Conservation (phyloP, 2,113 vertebrate species). For the Thalassoma bifasciatum region DNA sequence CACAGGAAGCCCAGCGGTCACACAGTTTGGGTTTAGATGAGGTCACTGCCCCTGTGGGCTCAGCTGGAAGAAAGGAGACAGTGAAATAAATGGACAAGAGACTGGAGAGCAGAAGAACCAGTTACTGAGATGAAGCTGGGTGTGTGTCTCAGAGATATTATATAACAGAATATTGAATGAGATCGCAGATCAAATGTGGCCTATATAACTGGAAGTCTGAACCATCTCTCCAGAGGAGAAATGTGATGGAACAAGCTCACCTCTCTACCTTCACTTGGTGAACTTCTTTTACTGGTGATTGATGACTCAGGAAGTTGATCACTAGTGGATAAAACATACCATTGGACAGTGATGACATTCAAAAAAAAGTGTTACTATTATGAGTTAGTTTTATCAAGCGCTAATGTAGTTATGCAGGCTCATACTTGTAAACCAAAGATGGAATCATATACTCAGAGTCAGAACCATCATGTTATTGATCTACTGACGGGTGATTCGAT, state of each 20-base stretch:
- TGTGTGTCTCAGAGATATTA: conserved; percentile 58
- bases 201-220: conserved; percentile 45
- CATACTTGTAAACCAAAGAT: neutral
- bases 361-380: conserved; percentile 3
- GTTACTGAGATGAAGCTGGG: conserved; percentile 56
- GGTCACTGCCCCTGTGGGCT: conserved; percentile 78
- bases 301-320: conserved; percentile 47
- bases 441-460: neutral
- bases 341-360: neutral
- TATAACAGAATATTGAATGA: conserved; percentile 69
- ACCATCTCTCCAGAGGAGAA: conserved; percentile 37
- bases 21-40: conserved; percentile 79
- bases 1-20: conserved; percentile 76
- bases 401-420: neutral
- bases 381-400: conserved; percentile 3
- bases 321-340: conserved; percentile 14
- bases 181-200: conserved; percentile 67
- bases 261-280: conserved; percentile 33
- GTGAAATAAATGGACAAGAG: conserved; percentile 76
- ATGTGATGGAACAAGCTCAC: conserved; percentile 41
- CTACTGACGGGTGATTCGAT: neutral
- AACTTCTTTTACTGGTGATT: conserved; percentile 43
- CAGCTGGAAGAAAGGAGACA: conserved; percentile 75
- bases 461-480: neutral
- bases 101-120: conserved; percentile 50